Evolutionary conservation across 2,797 vertebrate species (phyloP).

Genomic region (Muscicapa comitata): DNA sequence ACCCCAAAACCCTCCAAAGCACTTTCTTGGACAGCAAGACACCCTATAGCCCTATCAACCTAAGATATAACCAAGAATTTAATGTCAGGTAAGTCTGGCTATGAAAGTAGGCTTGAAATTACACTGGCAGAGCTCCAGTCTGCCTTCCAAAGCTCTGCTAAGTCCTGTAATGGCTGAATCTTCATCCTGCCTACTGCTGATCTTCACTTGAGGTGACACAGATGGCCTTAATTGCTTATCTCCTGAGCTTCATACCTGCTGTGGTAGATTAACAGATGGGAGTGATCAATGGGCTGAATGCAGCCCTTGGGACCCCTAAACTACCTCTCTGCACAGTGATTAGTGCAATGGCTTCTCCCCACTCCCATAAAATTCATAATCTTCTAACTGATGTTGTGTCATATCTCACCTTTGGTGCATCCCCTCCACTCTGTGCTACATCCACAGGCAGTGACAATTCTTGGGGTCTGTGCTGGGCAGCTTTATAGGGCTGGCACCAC

Average conservation of each 20-base stretch:
- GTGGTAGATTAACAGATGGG: background rate
- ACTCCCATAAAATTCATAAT: accelerated
- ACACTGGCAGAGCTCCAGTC: background rate
- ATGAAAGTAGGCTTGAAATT: background rate
- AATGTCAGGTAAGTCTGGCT: background rate
- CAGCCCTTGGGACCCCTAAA: background rate
- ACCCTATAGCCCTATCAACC: background rate
- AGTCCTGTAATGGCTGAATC: background rate
- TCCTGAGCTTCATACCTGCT: background rate
- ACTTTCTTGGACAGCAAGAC: background rate
- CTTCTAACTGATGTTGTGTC: background rate
- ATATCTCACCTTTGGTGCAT: background rate
- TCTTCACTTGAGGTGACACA: background rate
- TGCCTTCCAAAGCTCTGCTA: background rate
- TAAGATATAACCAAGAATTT: background rate
- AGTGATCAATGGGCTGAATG: background rate
- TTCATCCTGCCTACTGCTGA: background rate
- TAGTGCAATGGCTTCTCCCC: background rate
- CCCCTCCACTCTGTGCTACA: background rate
- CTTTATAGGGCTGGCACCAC: background rate
- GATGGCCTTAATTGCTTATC: background rate
- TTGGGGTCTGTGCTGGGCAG: background rate
- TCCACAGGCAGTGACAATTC: background rate
- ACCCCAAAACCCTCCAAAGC: accelerated
- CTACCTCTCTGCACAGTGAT: background rate